Conservation (phyloP, 2,797 vertebrate species). For the Heliangelus exortis region DNA sequence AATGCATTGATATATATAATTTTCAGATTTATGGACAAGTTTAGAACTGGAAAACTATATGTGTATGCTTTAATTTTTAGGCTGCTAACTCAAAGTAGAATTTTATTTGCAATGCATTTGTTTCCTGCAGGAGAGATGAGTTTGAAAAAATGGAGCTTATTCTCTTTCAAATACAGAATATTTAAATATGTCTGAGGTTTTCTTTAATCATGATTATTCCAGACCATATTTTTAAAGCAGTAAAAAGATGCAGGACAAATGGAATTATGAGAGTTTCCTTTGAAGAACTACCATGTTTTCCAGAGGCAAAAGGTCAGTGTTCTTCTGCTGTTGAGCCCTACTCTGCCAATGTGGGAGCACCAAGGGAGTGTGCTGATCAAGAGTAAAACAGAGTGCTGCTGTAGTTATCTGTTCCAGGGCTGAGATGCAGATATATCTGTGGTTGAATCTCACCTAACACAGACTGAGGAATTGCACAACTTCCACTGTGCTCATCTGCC, state of each 20-base stretch:
- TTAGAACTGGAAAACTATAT: not conserved
- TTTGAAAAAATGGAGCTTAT: not conserved
- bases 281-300: not conserved
- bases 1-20: not conserved
- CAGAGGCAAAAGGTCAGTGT: not conserved
- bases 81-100: not conserved
- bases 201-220: not conserved
- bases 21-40: not conserved
- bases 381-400: not conserved
- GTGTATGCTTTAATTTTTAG: not conserved
- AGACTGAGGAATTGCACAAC: fast-evolving
- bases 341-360: fast-evolving
- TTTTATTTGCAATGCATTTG: not conserved
- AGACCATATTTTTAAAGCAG: not conserved
- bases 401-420: not conserved
- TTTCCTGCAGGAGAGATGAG: not conserved
- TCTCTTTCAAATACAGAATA: not conserved
- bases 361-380: fast-evolving
- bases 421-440: not conserved
- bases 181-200: not conserved
- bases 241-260: not conserved
- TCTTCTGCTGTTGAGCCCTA: not conserved
- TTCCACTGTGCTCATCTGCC: not conserved
- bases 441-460: not conserved
- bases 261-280: not conserved